These are phyloP conservation scores for Pemphigus obesinymphae DNA, from an alignment of 1,140 invertebrate genomes.

Conservation along the genomic window DNA sequence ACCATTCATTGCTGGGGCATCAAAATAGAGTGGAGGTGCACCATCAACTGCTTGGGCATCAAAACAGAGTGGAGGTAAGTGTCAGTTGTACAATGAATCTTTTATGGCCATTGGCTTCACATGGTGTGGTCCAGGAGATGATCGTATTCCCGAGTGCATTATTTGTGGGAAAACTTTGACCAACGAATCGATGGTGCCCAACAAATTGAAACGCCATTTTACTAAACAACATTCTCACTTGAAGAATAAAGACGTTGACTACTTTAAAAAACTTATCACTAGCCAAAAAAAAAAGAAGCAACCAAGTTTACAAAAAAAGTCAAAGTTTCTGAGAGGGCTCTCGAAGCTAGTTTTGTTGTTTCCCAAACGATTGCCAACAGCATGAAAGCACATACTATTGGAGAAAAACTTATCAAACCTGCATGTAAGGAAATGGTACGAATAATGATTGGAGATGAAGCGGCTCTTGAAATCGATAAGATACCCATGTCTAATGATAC, in stretches of 20 bases:
- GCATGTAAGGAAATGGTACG: constrained; percentile 47
- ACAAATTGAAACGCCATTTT: not conserved
- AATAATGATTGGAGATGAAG: constrained; percentile 47
- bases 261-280: not conserved
- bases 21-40: not conserved
- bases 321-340: constrained; percentile 40
- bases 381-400: constrained; percentile 50
- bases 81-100: not conserved
- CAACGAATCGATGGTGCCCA: constrained; percentile 23
- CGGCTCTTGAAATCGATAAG: constrained; percentile 46
- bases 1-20: not conserved
- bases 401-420: constrained; percentile 50
- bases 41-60: not conserved
- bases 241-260: not conserved
- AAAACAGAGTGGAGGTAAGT: not conserved
- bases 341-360: constrained; percentile 47
- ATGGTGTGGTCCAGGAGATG: not conserved
- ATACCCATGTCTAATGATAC: constrained; percentile 48
- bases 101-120: not conserved
- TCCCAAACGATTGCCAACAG: constrained; percentile 48
- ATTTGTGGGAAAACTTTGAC: not conserved
- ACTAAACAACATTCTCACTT: constrained; percentile 23
- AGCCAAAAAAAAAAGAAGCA: constrained; percentile 3
- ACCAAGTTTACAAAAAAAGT: constrained; percentile 11
- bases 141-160: not conserved